Conservation (phyloP, 1,140 invertebrate species). For the Lepidurus couesii region DNA sequence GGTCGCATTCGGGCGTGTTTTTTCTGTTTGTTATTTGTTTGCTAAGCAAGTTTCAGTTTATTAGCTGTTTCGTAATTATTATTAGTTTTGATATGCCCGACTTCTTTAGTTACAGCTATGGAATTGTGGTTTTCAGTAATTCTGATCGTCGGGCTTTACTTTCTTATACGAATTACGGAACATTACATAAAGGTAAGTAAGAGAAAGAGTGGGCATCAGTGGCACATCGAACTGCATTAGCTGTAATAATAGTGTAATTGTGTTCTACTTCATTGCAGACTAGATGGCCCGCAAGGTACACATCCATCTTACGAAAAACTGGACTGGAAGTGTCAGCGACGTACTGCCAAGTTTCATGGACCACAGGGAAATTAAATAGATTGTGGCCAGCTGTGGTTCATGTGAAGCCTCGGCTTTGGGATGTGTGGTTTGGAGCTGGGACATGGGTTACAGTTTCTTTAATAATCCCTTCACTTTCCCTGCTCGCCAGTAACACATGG, state of each 20-base stretch:
- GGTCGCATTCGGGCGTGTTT: no score
- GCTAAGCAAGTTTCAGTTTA: no score
- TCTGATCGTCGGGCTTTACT: background rate
- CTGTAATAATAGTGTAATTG: no score
- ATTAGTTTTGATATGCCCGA: no score
- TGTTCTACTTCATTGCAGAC: background rate
- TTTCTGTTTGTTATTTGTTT: no score
- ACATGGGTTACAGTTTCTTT: constrained; percentile 7
- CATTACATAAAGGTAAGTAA: background rate
- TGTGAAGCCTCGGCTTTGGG: background rate
- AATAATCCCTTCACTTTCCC: background rate
- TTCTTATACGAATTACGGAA: background rate
- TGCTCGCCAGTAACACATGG: background rate
- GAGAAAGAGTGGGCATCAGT: no score
- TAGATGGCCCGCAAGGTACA: background rate
- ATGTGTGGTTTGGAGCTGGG: background rate
- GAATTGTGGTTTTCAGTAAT: background rate
- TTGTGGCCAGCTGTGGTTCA: background rate
- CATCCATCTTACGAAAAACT: background rate
- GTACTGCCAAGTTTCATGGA: background rate
- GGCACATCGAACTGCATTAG: no score
- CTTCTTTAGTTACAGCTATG: background rate
- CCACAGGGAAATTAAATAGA: background rate
- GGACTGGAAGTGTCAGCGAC: background rate
- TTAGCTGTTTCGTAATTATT: no score